Conservation (phyloP, 2,888 invertebrate species). For the Leuctra nigra region DNA sequence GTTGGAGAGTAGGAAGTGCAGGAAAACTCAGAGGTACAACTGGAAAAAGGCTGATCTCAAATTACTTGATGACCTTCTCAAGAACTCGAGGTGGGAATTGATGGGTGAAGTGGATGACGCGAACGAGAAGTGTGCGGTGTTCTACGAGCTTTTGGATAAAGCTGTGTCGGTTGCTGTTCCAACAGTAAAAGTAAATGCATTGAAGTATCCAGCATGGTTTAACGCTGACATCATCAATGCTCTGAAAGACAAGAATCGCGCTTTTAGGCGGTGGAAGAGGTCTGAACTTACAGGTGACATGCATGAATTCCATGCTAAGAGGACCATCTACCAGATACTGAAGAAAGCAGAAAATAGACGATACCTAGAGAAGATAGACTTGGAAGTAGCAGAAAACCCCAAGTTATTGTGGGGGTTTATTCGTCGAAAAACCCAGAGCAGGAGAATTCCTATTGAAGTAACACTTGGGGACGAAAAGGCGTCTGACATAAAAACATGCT, state of each 20-base stretch:
- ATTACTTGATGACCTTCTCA: neutral
- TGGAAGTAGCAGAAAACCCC: neutral
- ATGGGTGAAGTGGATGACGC: neutral
- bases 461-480: neutral
- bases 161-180: neutral
- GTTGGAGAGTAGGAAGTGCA: neutral
- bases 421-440: neutral
- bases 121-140: neutral
- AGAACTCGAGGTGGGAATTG: neutral
- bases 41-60: neutral
- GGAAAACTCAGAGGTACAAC: neutral
- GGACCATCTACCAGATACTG: neutral
- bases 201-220: constrained; percentile 2
- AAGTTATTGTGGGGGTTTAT: neutral
- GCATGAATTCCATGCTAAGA: neutral
- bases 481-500: neutral
- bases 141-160: neutral
- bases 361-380: neutral
- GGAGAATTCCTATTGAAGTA: constrained; percentile 1
- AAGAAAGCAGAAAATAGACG: neutral
- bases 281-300: neutral
- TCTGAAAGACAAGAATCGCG: neutral
- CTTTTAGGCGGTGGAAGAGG: neutral
- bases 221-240: neutral
- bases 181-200: constrained; percentile 1